phyloP scores from a whole-genome alignment of 2,888 invertebrate species.

The Rapana venosa region DNA sequence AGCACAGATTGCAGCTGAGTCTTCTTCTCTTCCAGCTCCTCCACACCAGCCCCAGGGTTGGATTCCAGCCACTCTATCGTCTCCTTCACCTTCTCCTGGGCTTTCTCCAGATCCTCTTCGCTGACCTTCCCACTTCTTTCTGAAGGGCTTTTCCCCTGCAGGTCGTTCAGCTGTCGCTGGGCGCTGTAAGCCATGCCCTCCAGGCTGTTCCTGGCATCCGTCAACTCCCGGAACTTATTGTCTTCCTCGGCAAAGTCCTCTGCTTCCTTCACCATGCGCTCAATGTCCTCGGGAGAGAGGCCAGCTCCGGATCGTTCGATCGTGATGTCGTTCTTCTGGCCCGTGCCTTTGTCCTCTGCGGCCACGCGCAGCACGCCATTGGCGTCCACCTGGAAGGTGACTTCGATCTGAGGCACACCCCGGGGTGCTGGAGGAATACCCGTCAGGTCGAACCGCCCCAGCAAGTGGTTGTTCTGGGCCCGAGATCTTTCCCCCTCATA shows the following conservation, averaged over 20 bases:
- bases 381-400: constrained; percentile 81
- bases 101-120: constrained; percentile 93
- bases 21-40: constrained; percentile 95
- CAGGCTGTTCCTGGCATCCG: constrained; percentile 96
- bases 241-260: constrained; percentile 99
- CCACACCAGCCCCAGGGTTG: constrained; percentile 93
- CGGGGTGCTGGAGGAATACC: constrained; percentile 90
- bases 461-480: constrained; percentile 99
- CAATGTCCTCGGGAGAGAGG: constrained; percentile 97
- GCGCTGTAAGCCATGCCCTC: constrained; percentile 96
- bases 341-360: constrained; percentile 99
- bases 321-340: constrained; percentile 98
- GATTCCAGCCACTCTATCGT: constrained; percentile 98
- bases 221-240: constrained; percentile 88
- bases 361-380: constrained; percentile 83
- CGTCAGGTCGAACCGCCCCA: constrained; percentile 98
- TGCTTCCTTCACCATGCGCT: constrained; percentile 98
- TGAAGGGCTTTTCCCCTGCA: constrained; percentile 82
- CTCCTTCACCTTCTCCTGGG: constrained; percentile 94
- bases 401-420: constrained; percentile 79
- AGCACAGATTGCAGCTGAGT: constrained; percentile 95
- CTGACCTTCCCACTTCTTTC: constrained; percentile 87
- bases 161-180: constrained; percentile 96
- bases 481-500: constrained; percentile 99
- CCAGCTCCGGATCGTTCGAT: constrained; percentile 99